phyloP scores from a whole-genome alignment of 1,140 invertebrate genomes.

The Sycophila sp. region DNA sequence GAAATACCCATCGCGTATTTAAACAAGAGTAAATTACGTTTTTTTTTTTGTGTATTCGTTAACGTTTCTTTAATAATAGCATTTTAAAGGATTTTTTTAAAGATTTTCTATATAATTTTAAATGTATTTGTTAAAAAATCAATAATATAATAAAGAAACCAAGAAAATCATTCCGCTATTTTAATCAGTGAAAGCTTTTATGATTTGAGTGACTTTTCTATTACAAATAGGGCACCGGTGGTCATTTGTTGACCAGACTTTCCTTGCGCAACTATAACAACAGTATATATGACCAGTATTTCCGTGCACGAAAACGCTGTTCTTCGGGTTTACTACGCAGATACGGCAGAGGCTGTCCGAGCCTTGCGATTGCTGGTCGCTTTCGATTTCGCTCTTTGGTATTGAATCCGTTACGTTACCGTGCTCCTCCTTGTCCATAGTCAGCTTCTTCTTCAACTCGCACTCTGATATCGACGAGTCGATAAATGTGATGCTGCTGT shows the following conservation, averaged over 20 bases:
- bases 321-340: conserved; percentile 70
- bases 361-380: background rate
- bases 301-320: conserved; percentile 74
- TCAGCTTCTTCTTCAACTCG: too few relatives aligned
- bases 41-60: too few relatives aligned
- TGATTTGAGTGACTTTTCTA: conserved; percentile 72
- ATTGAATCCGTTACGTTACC: background rate
- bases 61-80: too few relatives aligned
- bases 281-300: conserved; percentile 73
- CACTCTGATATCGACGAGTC: too few relatives aligned
- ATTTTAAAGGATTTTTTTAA: too few relatives aligned
- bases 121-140: too few relatives aligned
- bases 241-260: conserved; percentile 69
- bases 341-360: conserved; percentile 66
- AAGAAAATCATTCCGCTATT: background rate
- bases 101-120: too few relatives aligned
- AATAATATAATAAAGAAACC: background rate
- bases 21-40: too few relatives aligned
- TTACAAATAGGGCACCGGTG: conserved; percentile 76
- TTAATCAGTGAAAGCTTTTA: conserved; percentile 65
- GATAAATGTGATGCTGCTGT: too few relatives aligned
- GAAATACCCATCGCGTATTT: too few relatives aligned
- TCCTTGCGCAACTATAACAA: conserved; percentile 75
- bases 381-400: background rate
- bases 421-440: too few relatives aligned